These are phyloP conservation scores for Festucalex cinctus DNA, from an alignment of 2,113 vertebrate genomes.

Conservation along the genomic window DNA sequence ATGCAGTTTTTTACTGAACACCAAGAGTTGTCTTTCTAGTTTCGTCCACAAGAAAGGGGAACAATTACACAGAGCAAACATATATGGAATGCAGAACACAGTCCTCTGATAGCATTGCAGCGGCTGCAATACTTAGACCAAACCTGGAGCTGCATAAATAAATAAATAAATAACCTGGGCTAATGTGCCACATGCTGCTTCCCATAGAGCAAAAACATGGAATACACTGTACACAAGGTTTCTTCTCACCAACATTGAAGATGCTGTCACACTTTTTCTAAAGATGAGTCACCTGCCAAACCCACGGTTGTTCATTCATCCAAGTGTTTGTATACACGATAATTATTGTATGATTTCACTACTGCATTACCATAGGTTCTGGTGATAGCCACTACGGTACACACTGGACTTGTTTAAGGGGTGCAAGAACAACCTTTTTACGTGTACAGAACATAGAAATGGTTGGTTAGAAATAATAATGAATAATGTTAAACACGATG, in stretches of 20 bases:
- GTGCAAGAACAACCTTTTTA: no score
- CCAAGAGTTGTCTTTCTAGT: no score
- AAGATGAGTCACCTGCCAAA: background rate
- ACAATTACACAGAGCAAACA: no score
- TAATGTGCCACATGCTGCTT: background rate
- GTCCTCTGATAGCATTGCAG: no score
- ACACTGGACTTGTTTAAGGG: no score
- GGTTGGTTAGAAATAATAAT: background rate
- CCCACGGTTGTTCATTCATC: background rate
- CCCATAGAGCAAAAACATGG: background rate
- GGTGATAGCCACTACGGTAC: no score
- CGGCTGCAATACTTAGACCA: no score
- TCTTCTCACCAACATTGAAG: background rate
- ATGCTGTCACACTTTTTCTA: no score
- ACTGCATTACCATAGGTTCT: background rate
- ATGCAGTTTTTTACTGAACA: background rate
- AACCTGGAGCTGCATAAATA: no score
- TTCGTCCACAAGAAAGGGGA: no score
- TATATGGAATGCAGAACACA: no score
- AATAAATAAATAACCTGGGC: background rate
- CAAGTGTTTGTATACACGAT: background rate
- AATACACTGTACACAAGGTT: background rate
- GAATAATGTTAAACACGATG: background rate
- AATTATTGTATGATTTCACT: background rate
- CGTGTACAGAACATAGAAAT: no score